Evolutionary conservation across 1,140 invertebrate genomes (phyloP).

Genomic region (Drosophila arawakana): DNA sequence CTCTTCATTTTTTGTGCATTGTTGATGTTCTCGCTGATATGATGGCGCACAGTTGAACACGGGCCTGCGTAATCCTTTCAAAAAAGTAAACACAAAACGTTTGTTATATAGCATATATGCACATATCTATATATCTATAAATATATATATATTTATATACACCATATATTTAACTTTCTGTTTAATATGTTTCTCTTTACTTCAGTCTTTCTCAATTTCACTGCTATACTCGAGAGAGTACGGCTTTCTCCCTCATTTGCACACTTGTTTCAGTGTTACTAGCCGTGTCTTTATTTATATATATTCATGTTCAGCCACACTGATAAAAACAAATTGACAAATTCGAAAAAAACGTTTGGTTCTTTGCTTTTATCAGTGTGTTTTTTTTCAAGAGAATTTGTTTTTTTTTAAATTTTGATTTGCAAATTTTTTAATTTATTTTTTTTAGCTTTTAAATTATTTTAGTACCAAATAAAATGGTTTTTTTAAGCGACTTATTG

Average conservation of each 20-base stretch:
- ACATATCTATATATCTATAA: constrained; percentile 36
- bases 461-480: too few relatives aligned
- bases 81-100: constrained; percentile 75
- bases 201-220: neutral
- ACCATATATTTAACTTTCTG: constrained; percentile 1
- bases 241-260: neutral
- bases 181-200: neutral
- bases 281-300: neutral
- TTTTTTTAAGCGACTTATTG: too few relatives aligned
- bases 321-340: too few relatives aligned
- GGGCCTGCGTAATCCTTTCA: constrained; percentile 81
- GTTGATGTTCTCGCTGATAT: constrained; percentile 48
- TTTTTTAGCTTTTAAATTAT: too few relatives aligned
- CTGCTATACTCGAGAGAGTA: neutral
- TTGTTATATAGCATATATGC: constrained; percentile 39
- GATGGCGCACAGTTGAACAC: constrained; percentile 73
- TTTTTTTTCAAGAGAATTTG: too few relatives aligned
- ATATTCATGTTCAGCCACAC: neutral
- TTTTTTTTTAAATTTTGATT: too few relatives aligned
- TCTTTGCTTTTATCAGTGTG: too few relatives aligned
- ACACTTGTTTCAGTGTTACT: neutral
- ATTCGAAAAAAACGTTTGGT: too few relatives aligned
- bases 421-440: too few relatives aligned
- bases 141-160: constrained; percentile 21
- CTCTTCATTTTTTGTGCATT: neutral